A percentile compares a stretch with the other conserved stretches of the same genome.
Conservation (phyloP, 2,888 invertebrate genomes). For the Colostygia pectinataria region DNA sequence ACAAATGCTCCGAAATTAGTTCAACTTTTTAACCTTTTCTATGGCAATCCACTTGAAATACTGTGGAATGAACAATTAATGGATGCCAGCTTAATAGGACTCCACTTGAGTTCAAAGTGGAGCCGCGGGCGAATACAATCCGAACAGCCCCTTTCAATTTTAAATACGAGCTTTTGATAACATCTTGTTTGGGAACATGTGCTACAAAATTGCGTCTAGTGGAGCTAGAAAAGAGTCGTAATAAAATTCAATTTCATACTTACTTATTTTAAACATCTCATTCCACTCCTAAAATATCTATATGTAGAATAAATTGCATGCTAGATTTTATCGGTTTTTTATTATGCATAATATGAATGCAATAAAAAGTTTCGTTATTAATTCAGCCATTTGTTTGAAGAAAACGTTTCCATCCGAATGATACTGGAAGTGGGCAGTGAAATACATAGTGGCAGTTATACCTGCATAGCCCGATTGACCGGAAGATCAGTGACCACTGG, state of each 20-base stretch:
- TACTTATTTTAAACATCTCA: no score
- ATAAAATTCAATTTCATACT: no score
- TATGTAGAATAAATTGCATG: slow-evolving; percentile 3
- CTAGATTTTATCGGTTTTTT: slow-evolving; percentile 8
- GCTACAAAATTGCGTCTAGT: slow-evolving; percentile 24
- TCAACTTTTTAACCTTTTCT: slow-evolving; percentile 39
- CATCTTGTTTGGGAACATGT: slow-evolving; percentile 27
- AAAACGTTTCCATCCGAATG: slow-evolving; percentile 11
- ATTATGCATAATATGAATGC: not conserved
- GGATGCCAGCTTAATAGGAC: slow-evolving; percentile 50
- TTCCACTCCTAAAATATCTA: slow-evolving; percentile 2
- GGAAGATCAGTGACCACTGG: slow-evolving; percentile 77
- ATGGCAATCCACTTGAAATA: slow-evolving; percentile 48
- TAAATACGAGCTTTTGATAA: slow-evolving; percentile 34
- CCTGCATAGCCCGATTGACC: slow-evolving; percentile 44
- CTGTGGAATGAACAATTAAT: slow-evolving; percentile 57
- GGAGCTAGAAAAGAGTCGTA: no score
- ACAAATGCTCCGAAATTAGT: slow-evolving; percentile 32
- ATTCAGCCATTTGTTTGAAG: slow-evolving; percentile 16
- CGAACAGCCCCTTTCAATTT: slow-evolving; percentile 41
- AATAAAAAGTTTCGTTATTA: slow-evolving; percentile 20
- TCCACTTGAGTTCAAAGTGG: slow-evolving; percentile 63
- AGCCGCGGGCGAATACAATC: slow-evolving; percentile 50
- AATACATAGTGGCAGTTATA: slow-evolving; percentile 19
- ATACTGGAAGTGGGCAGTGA: slow-evolving; percentile 18